Conservation (phyloP, 2,113 vertebrate species). For the Myxocyprinus asiaticus region DNA sequence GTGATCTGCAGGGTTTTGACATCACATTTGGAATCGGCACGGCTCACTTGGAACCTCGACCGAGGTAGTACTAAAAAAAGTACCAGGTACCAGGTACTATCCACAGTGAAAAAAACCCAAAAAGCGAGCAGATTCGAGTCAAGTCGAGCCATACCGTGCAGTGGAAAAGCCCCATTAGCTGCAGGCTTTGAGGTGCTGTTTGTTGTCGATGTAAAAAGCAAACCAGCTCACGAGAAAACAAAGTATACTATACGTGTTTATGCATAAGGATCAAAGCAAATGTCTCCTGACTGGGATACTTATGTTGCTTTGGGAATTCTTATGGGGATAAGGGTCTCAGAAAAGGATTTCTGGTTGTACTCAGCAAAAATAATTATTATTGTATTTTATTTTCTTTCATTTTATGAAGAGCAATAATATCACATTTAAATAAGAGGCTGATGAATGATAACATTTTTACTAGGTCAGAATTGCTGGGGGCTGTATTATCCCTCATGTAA, state of each 20-base stretch:
- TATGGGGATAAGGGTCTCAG: not conserved
- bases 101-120: too few relatives aligned
- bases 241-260: not conserved
- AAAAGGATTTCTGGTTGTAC: conserved; percentile 20
- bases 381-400: not conserved
- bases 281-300: not conserved
- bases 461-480: not conserved
- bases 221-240: not conserved
- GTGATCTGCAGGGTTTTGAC: too few relatives aligned
- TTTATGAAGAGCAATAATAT: conserved; percentile 7
- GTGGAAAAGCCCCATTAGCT: too few relatives aligned
- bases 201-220: not conserved
- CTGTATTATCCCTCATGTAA: not conserved
- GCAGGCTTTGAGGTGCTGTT: conserved; percentile 16
- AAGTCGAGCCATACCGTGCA: too few relatives aligned
- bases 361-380: not conserved
- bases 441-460: not conserved
- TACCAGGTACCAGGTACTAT: too few relatives aligned
- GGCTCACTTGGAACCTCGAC: too few relatives aligned
- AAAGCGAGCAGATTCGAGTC: too few relatives aligned
- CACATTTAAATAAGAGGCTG: conserved; percentile 8
- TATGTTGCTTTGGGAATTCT: conserved; percentile 21
- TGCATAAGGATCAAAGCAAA: conserved; percentile 10
- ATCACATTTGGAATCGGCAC: too few relatives aligned
- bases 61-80: too few relatives aligned